A percentile compares a stretch with the other conserved stretches of the same genome.
Evolutionary conservation across 2,888 invertebrate genomes (phyloP).

Genomic region (Phanerotoma sp.): DNA sequence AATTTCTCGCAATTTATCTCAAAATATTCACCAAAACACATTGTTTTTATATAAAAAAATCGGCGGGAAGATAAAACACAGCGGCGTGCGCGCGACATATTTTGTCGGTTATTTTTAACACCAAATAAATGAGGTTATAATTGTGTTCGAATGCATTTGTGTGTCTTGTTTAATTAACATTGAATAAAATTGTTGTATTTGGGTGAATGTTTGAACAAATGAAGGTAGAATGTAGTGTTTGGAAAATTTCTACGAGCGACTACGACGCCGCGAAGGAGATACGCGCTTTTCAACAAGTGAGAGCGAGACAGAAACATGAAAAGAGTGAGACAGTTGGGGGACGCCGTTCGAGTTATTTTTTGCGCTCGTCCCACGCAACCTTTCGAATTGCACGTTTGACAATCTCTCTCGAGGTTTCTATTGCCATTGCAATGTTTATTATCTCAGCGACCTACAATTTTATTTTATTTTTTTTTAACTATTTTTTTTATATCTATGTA

Average conservation of each 20-base stretch:
- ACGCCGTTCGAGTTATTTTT: constrained; percentile 41
- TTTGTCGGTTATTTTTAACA: background rate
- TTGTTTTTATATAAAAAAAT: background rate
- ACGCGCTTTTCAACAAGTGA: no score
- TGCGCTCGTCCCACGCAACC: constrained; percentile 35
- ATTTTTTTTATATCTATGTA: no score
- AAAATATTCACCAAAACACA: background rate
- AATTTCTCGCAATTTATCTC: background rate
- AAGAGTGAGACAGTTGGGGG: constrained; percentile 38
- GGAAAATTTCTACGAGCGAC: no score
- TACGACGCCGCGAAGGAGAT: constrained; percentile 15
- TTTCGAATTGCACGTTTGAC: constrained; percentile 24
- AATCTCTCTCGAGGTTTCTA: constrained; percentile 4
- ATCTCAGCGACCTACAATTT: background rate
- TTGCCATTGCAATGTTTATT: background rate
- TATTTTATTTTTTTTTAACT: background rate
- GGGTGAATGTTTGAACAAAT: background rate
- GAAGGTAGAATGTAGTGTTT: background rate
- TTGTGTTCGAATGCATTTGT: no score
- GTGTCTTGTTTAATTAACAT: no score
- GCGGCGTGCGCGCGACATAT: constrained; percentile 1
- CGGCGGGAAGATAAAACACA: constrained; percentile 1
- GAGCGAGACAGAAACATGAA: no score
- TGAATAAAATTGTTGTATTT: background rate
- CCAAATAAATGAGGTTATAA: no score